Conservation (phyloP, 2,113 vertebrate genomes). For the human (Homo sapiens) region GRCh38 chr12:77418001-77418500, state of each 20-base stretch:
- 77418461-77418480: background rate
- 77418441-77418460: background rate
- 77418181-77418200: background rate
- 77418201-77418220: background rate
- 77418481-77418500: background rate
- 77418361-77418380: background rate
- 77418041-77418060: background rate
- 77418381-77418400: background rate
- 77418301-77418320: background rate
- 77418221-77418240: background rate
- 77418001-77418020: background rate
- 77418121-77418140: background rate
- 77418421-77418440: background rate
- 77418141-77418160: background rate
- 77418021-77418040: background rate
- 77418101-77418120: background rate
- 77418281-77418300: background rate
- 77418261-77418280: constrained; percentile 3
- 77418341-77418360: background rate
- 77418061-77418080: background rate
- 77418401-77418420: background rate
- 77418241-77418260: background rate
- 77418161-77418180: background rate
- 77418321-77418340: background rate
- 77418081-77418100: background rate